phyloP scores from a whole-genome alignment of 2,888 invertebrate species.

The Syrista parreyssii region DNA sequence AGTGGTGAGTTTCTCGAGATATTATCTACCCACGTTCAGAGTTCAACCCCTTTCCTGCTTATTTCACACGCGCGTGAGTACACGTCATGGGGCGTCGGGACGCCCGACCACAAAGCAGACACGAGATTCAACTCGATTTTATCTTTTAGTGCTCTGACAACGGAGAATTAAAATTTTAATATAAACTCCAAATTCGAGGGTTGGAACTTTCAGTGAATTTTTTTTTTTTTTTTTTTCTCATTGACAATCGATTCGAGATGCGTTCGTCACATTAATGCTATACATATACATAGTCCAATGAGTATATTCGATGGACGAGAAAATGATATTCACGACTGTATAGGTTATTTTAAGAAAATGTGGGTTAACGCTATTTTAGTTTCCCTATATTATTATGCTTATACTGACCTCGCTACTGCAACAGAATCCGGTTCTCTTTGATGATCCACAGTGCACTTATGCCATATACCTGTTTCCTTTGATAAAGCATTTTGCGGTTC shows the following conservation, averaged over 20 bases:
- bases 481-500: background rate
- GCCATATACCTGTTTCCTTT: background rate
- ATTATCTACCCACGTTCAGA: background rate
- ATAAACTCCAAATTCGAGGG: background rate
- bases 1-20: constrained; percentile 6
- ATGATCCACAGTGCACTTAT: background rate
- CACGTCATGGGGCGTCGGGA: background rate
- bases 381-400: background rate
- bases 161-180: background rate
- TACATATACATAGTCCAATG: too few relatives aligned
- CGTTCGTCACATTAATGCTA: too few relatives aligned
- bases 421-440: background rate
- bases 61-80: background rate
- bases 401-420: background rate
- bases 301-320: too few relatives aligned
- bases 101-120: background rate
- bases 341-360: too few relatives aligned
- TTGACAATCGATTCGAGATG: too few relatives aligned
- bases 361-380: background rate
- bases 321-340: too few relatives aligned
- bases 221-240: too few relatives aligned
- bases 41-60: constrained; percentile 3
- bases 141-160: background rate
- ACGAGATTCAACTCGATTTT: background rate
- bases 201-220: background rate